A percentile compares a stretch with the other conserved stretches of the same genome.
Conservation (phyloP, 64 coral and sea anemone species). For the Stichodactyla mertensii region DNA sequence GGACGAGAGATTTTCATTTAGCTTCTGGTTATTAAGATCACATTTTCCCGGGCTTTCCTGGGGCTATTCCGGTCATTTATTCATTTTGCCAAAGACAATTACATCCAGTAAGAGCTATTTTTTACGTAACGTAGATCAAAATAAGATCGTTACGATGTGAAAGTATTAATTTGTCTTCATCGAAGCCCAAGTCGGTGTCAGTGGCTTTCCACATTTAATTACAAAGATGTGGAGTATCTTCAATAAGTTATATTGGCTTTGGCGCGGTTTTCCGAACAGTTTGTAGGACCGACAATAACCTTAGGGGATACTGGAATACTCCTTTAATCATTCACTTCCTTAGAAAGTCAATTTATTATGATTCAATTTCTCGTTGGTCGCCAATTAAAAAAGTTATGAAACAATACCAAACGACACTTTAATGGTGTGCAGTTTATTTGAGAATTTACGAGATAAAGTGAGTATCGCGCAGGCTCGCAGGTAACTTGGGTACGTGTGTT, state of each 20-base stretch:
- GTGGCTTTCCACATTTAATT: not conserved
- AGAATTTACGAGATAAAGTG: not conserved
- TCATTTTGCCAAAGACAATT: not conserved
- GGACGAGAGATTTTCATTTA: not conserved
- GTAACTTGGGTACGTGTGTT: too few relatives aligned
- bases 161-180: conserved; percentile 13
- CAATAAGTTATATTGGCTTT: not conserved
- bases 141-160: not conserved
- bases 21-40: conserved; percentile 2
- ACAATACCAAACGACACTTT: not conserved
- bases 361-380: not conserved
- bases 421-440: not conserved
- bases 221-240: not conserved
- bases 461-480: not conserved
- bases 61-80: conserved; percentile 5
- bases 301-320: not conserved
- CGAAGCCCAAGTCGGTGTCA: not conserved
- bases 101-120: not conserved
- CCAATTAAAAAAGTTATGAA: not conserved
- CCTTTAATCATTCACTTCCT: not conserved
- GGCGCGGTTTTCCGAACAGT: not conserved
- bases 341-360: not conserved
- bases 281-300: not conserved
- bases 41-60: not conserved
- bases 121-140: not conserved